These are phyloP conservation scores for Sturnira hondurensis DNA, from an alignment of 2,113 vertebrate genomes.

Conservation along the genomic window DNA sequence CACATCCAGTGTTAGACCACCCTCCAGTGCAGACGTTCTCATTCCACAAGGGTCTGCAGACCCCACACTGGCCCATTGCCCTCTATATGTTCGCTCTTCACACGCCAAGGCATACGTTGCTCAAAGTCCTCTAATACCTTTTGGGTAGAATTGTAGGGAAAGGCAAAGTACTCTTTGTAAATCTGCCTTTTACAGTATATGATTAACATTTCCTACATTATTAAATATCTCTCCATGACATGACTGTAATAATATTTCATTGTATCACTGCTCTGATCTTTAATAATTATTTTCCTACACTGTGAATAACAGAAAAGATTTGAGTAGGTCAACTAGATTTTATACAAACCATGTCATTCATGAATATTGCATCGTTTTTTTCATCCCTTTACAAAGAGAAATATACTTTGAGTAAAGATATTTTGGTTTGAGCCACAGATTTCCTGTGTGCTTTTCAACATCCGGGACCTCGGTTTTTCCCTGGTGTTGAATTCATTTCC, in stretches of 20 bases:
- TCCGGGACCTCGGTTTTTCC: neutral
- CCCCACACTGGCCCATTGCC: accelerated
- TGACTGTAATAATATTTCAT: neutral
- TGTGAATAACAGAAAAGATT: neutral
- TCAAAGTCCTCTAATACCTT: neutral
- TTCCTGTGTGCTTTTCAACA: neutral
- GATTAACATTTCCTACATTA: neutral
- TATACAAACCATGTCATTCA: neutral
- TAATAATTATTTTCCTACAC: neutral
- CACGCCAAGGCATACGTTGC: neutral
- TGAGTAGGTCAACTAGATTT: neutral
- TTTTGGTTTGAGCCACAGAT: neutral
- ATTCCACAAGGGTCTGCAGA: neutral
- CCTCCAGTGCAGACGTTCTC: neutral
- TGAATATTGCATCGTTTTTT: neutral
- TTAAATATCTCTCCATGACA: neutral
- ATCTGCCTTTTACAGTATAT: neutral
- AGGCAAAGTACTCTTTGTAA: neutral
- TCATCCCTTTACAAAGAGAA: neutral
- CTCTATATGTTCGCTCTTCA: neutral
- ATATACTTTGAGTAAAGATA: neutral
- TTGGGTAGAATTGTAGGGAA: neutral
- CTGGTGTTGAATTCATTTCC: neutral
- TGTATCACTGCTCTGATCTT: neutral
- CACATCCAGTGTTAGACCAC: neutral